Evolutionary conservation across 37 sponge, comb jelly and placozoan genomes (phyloP).

Genomic region (Oopsacas minuta): DNA sequence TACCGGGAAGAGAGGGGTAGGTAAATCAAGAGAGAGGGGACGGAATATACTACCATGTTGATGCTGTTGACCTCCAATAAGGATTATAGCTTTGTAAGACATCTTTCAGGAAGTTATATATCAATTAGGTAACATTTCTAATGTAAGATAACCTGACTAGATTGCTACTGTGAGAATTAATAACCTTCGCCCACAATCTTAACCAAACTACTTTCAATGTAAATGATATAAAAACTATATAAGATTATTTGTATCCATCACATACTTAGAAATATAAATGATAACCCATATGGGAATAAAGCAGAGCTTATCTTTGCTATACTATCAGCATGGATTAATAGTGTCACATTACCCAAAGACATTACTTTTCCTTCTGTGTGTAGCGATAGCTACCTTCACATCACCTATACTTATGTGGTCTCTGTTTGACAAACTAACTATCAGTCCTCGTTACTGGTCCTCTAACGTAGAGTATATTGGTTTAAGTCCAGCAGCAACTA

Average conservation of each 20-base stretch:
- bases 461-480: not conserved
- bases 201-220: too few relatives aligned
- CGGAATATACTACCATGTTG: conserved; percentile 74
- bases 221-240: too few relatives aligned
- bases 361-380: not conserved
- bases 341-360: conserved; percentile 3
- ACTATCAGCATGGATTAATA: not conserved
- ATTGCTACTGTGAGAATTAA: too few relatives aligned
- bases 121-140: too few relatives aligned
- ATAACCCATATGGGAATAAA: not conserved
- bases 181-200: too few relatives aligned
- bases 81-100: conserved; percentile 70
- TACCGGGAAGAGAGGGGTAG: conserved; percentile 91
- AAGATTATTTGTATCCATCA: too few relatives aligned
- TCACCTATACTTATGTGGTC: conserved; percentile 11
- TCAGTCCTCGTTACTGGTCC: not conserved
- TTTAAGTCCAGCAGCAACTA: not conserved
- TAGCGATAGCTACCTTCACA: not conserved
- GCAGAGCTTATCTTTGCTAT: not conserved
- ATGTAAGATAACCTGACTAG: too few relatives aligned
- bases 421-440: not conserved
- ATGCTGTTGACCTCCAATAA: conserved; percentile 89
- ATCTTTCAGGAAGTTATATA: too few relatives aligned
- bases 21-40: conserved; percentile 85
- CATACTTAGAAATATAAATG: too few relatives aligned